phyloP scores from a whole-genome alignment of 2,113 vertebrate genomes.

The Astur gentilis region DNA sequence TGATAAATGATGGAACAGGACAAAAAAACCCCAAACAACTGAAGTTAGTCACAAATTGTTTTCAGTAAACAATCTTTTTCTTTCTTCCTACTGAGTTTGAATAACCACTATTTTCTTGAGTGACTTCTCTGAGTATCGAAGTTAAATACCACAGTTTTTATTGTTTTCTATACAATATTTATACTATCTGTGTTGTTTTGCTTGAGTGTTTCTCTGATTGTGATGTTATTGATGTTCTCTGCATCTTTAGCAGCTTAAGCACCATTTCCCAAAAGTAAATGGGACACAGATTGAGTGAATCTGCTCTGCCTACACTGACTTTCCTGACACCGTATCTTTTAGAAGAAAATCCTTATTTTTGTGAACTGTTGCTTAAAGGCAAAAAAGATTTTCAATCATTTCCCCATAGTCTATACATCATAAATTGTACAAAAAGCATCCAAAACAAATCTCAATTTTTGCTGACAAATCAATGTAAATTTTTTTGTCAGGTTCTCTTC shows the following conservation, averaged over 20 bases:
- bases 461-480: not conserved
- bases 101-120: not conserved
- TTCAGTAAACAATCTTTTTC: not conserved
- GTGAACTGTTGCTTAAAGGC: not conserved
- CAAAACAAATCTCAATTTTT: not conserved
- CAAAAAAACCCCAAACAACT: not conserved
- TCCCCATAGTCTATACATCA: not conserved
- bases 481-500: not conserved
- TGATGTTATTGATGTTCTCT: not conserved
- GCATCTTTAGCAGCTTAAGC: not conserved
- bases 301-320: not conserved
- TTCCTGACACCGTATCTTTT: not conserved
- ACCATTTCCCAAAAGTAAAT: not conserved
- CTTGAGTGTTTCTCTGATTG: not conserved
- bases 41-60: not conserved
- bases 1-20: not conserved
- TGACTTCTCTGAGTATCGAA: not conserved
- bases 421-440: not conserved
- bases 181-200: not conserved
- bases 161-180: not conserved
- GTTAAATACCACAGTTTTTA: not conserved
- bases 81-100: not conserved
- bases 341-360: not conserved
- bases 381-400: not conserved
- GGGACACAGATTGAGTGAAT: not conserved